Conservation (phyloP, 2,888 invertebrate species). For the Sarcophaga rosellei region DNA sequence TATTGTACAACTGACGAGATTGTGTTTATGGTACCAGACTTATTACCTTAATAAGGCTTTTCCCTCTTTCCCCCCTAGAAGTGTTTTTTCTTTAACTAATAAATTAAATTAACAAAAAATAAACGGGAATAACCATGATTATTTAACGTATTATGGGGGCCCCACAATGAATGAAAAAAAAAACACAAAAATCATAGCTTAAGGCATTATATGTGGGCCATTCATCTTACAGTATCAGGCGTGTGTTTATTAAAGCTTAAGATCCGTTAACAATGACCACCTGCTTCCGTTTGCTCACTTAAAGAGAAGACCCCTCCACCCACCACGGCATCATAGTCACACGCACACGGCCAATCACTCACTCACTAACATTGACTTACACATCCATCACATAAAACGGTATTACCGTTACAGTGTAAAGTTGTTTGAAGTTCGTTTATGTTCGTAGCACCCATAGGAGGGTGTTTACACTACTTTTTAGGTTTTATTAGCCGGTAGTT, state of each 20-base stretch:
- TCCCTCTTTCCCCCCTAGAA: background rate
- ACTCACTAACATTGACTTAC: background rate
- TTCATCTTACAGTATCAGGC: constrained; percentile 34
- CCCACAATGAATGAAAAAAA: background rate
- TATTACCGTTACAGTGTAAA: background rate
- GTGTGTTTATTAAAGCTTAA: constrained; percentile 50
- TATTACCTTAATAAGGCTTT: constrained; percentile 27
- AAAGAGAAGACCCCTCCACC: background rate
- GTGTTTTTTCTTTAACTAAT: constrained; percentile 44
- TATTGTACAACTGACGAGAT: background rate
- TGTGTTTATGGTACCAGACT: constrained; percentile 2
- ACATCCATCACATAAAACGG: background rate
- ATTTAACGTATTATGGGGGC: no score
- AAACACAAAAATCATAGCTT: constrained; percentile 41
- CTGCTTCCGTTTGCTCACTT: constrained; percentile 53
- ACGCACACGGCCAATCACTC: background rate
- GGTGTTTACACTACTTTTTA: constrained; percentile 23
- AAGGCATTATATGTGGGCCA: constrained; percentile 30
- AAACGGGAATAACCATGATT: background rate
- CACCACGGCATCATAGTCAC: background rate
- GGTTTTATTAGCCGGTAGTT: constrained; percentile 40
- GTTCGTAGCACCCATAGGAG: no score
- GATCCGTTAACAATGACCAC: constrained; percentile 62
- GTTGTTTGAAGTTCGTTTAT: no score
- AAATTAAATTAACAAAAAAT: constrained; percentile 58